Evolutionary conservation across 2,888 invertebrate genomes (phyloP).

Genomic region (Gastrophysa polygoni): DNA sequence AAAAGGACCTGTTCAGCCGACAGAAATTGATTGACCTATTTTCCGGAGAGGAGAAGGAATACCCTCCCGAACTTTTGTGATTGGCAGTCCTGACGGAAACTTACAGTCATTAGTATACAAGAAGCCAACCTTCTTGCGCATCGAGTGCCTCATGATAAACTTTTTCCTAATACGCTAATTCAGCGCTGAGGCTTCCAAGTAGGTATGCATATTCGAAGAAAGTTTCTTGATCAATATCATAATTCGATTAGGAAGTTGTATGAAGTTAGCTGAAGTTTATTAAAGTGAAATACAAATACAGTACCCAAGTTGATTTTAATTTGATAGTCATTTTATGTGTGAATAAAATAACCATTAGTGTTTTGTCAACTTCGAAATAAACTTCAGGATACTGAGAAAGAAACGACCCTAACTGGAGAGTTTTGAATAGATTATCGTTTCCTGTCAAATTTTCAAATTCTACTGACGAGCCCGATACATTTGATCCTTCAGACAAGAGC

Average conservation of each 20-base stretch:
- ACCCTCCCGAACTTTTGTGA: neutral
- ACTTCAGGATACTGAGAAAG: neutral
- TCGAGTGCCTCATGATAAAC: constrained; percentile 15
- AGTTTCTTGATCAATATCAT: constrained; percentile 20
- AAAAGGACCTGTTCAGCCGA: neutral
- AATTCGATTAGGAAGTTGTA: constrained; percentile 21
- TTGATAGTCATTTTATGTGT: constrained; percentile 9
- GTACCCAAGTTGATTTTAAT: constrained; percentile 17
- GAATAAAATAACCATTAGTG: constrained; percentile 1
- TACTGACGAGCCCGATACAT: too few species aligned
- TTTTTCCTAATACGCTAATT: constrained; percentile 21
- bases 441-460: too few species aligned
- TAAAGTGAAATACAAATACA: constrained; percentile 20
- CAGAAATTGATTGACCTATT: neutral
- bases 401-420: too few species aligned
- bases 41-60: neutral
- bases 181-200: neutral
- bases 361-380: constrained; percentile 6
- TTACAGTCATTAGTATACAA: constrained; percentile 12
- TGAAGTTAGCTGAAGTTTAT: constrained; percentile 13
- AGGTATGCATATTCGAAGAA: constrained; percentile 13
- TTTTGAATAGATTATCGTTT: too few species aligned
- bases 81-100: constrained; percentile 1
- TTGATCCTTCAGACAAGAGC: too few species aligned
- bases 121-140: neutral